These are phyloP conservation scores for Phortica magna DNA, from an alignment of 2,888 invertebrate species.

Conservation along the genomic window DNA sequence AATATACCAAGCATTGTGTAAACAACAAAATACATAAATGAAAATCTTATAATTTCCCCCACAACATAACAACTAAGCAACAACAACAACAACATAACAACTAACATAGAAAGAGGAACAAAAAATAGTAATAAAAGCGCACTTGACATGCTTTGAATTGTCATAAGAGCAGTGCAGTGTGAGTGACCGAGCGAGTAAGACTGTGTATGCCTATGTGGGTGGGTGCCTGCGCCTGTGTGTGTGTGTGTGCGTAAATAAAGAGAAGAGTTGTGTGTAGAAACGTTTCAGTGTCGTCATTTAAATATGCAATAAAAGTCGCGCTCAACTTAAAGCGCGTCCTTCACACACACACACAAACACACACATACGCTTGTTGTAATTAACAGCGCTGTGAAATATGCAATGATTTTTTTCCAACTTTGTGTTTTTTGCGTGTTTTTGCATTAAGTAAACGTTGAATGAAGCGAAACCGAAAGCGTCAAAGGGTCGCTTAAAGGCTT, in stretches of 20 bases:
- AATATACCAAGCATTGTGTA: constrained; percentile 25
- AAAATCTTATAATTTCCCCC: constrained; percentile 39
- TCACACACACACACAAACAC: background rate
- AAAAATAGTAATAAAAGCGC: constrained; percentile 4
- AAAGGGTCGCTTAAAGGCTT: too few species aligned
- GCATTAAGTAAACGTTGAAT: background rate
- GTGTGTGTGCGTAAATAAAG: too few species aligned
- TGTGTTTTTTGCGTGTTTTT: background rate
- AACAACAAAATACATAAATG: constrained; percentile 46
- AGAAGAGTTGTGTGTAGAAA: too few species aligned
- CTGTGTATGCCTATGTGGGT: too few species aligned
- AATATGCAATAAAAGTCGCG: background rate
- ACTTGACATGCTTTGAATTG: constrained; percentile 19
- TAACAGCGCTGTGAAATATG: constrained; percentile 20
- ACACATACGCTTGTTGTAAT: background rate
- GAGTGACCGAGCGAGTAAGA: background rate
- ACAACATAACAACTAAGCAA: background rate
- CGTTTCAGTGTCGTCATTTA: too few species aligned
- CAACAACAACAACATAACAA: background rate
- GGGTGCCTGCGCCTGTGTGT: too few species aligned
- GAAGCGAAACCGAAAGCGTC: background rate
- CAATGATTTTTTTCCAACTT: constrained; percentile 10
- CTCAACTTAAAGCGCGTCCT: background rate
- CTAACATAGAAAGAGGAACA: background rate
- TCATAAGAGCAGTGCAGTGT: background rate